These are phyloP conservation scores for Callitettix versicolor DNA, from an alignment of 1,140 invertebrate species.

Conservation along the genomic window DNA sequence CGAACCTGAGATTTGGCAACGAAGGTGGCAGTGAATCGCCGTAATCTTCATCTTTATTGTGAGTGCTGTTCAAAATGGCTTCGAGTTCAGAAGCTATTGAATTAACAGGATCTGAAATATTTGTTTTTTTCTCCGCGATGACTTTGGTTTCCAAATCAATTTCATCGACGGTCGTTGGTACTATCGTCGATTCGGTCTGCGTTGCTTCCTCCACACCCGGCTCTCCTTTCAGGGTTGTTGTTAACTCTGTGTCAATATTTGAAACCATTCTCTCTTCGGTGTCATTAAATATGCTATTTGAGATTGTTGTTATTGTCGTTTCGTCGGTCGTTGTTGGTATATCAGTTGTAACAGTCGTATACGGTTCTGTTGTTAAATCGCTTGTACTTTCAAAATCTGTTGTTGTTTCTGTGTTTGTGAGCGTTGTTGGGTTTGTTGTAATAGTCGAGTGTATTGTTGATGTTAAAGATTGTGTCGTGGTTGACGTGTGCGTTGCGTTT, in stretches of 20 bases:
- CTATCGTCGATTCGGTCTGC: too few relatives aligned
- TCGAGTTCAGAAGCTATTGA: constrained; percentile 34
- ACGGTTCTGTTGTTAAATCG: too few relatives aligned
- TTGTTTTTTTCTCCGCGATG: background rate
- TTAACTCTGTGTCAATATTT: too few relatives aligned
- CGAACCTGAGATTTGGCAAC: constrained; percentile 54
- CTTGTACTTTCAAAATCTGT: background rate
- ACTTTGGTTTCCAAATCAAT: too few relatives aligned
- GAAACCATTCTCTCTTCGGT: too few relatives aligned
- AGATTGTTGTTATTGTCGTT: background rate
- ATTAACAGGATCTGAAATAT: constrained; percentile 27
- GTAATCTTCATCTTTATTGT: constrained; percentile 32
- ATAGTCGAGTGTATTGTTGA: background rate
- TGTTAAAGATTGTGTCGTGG: too few relatives aligned
- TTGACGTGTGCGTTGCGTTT: too few relatives aligned
- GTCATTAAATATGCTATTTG: too few relatives aligned
- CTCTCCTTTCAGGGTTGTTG: too few relatives aligned
- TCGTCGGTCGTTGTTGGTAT: background rate
- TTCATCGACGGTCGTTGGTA: too few relatives aligned
- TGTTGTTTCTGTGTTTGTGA: background rate
- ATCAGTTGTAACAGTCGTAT: background rate
- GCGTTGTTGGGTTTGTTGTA: constrained; percentile 18
- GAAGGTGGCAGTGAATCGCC: constrained; percentile 59
- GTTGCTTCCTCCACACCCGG: too few relatives aligned
- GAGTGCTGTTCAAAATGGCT: constrained; percentile 36